Base-by-base conservation (phyloP, 1,140 invertebrate species). In the Aphidius gifuensis region DNA sequence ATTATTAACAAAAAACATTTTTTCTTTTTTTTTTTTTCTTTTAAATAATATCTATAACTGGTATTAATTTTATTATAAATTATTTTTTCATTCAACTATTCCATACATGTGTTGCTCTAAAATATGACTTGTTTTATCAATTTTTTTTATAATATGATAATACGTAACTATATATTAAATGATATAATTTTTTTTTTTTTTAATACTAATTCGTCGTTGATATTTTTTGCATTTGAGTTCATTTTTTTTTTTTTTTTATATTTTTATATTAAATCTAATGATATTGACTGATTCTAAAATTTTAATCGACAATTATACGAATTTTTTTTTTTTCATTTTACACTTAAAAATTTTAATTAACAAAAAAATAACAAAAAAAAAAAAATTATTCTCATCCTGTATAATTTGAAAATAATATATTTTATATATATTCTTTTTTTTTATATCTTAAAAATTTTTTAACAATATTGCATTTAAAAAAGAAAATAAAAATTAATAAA, bases 211-310 rank as follows among this genome's bases (percentile, higher is more conserved):
- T 55, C 53, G 53, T 55, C 53, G 53, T 55, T 55, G 53, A 43
- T 55, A 39, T 39, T 53, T 23, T 32, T 32, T 32, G 23, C 23
- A 32, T 32, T 3, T 32, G 2, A 32, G 23, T 32, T 32, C 4
- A 32, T 32, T 32, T 32, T 3, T 32, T 32, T 32, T 32, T 32
- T 32, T 38, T 38, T 42, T 55, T 56, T 42, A 62, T 49, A 57
- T 21, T 32, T 39, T 53, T 38, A 50, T 39, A 42, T 55, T 42
- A 55, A 55, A n/a, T 48, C 53, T 55, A 44, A 58, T 48, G 23
- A 55, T 55, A 62, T 63, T 58, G 49, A 63, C 61, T 63, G 55
- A 38, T 51, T 62, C 56, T 63, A 49, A 16, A 58, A 63, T 58
- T 58, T 44, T 32, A n/a, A n/a, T n/a, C 23, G 9, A 5, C 44